phyloP scores from a whole-genome alignment of 2,113 vertebrate genomes.

The Neotoma lepida region DNA sequence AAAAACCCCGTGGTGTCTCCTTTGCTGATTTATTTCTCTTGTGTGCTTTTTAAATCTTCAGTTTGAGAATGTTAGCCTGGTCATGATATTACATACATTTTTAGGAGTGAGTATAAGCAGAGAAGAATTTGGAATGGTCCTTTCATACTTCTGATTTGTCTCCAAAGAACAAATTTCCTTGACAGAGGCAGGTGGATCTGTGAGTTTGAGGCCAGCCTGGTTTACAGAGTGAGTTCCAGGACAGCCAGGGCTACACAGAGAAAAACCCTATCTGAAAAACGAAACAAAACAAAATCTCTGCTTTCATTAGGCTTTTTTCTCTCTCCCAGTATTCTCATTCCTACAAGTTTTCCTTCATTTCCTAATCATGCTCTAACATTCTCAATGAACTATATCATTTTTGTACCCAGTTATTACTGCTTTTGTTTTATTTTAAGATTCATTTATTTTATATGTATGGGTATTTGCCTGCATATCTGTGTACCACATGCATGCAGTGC shows the following conservation, averaged over 20 bases:
- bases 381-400: background rate
- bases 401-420: background rate
- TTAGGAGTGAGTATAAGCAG: background rate
- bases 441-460: background rate
- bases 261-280: background rate
- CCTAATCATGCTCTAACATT: background rate
- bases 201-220: background rate
- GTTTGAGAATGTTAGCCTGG: slow-evolving; percentile 13
- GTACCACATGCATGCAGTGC: background rate
- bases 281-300: background rate
- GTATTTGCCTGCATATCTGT: background rate
- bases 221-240: background rate
- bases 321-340: slow-evolving; percentile 13
- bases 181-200: background rate
- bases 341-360: slow-evolving; percentile 2
- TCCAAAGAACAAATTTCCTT: slow-evolving; percentile 11
- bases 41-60: slow-evolving; percentile 29
- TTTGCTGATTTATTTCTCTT: background rate
- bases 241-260: background rate
- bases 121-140: slow-evolving; percentile 6
- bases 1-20: background rate
- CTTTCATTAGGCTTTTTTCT: slow-evolving; percentile 26
- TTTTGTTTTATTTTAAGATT: background rate
- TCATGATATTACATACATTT: background rate
- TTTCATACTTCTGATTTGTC: slow-evolving; percentile 38